Evolutionary conservation across 2,113 vertebrate species (phyloP).

Genomic region (Ardeotis arabs): DNA sequence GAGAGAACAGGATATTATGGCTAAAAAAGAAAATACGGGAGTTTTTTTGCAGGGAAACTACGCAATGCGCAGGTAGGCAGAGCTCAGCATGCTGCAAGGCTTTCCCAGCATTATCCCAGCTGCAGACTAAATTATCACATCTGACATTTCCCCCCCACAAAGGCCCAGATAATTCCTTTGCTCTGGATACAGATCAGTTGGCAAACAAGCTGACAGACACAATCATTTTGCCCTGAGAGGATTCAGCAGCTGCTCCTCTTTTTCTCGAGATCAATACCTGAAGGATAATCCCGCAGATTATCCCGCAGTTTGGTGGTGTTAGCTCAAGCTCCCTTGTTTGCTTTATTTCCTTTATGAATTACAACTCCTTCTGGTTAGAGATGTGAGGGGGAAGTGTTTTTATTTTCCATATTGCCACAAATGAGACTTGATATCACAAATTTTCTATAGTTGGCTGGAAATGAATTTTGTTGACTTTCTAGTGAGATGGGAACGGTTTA

Average conservation of each 20-base stretch:
- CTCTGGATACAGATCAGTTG: conserved; percentile 26
- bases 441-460: background rate
- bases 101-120: background rate
- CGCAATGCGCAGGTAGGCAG: background rate
- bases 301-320: conserved; percentile 1
- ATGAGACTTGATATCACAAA: background rate
- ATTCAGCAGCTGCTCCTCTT: conserved; percentile 59
- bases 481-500: background rate
- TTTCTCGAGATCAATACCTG: conserved; percentile 41
- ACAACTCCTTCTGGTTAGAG: background rate
- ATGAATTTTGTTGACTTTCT: background rate
- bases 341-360: conserved; percentile 45
- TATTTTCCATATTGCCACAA: background rate
- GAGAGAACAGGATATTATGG: background rate
- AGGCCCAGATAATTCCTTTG: conserved; percentile 43
- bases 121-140: background rate
- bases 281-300: conserved; percentile 59
- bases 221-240: conserved; percentile 48
- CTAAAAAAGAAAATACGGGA: background rate
- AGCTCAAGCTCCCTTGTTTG: background rate
- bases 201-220: conserved; percentile 15
- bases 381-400: background rate
- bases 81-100: background rate
- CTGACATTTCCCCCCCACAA: background rate
- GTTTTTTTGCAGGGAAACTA: background rate